Evolutionary conservation across 2,113 vertebrate species (phyloP), one percentile per base, ranked within the genome.

Genomic region (Hippolais icterina): DNA sequence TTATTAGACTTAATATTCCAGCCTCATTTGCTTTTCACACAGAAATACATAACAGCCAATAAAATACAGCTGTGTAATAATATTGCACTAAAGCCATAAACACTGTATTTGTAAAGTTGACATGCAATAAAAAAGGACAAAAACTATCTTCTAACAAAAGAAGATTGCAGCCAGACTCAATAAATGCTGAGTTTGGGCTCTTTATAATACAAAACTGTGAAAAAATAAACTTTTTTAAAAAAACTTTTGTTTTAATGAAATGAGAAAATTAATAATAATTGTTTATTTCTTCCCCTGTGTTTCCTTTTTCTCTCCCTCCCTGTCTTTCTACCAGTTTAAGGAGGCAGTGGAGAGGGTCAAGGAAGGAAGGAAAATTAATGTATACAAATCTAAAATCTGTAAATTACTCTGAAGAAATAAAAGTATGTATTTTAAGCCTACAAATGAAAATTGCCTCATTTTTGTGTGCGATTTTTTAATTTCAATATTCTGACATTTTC

Each of bases 1-100:
- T 63, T 96, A 96, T 93, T 96, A 92, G 60, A 87, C 49, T 78
- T 89, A 96, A 84, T 90, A 85, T 37, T 74, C 53, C 75, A 91
- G 59, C 61, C 66, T 94, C 83, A 87, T 93, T 96, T 95, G 33
- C 80, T 96, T 97, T 95, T 71, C 31, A 89, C 54, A 80, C 27
- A 82, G 33, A 83, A 91, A 80, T 95, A 81, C 28, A 9, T 89
- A 92, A 72, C 18, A 70, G 29, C 28, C 50, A 80, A 41, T 77
- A 92, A 82, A 60, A 87, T 63, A 87, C 35, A 17, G 15, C 29
- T 91, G 83, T 76, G 91, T 84, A 93, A 96, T 83, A 92, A 87
- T 46, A 80, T 35, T 85, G n/a, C 75, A 15, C 47, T 77, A 70
- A 87, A 83, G 19, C 50, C 61, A 85, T 86, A 93, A 95, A 94